phyloP scores from a whole-genome alignment of 1,140 invertebrate genomes.

The Drosophila sturtevanti region DNA sequence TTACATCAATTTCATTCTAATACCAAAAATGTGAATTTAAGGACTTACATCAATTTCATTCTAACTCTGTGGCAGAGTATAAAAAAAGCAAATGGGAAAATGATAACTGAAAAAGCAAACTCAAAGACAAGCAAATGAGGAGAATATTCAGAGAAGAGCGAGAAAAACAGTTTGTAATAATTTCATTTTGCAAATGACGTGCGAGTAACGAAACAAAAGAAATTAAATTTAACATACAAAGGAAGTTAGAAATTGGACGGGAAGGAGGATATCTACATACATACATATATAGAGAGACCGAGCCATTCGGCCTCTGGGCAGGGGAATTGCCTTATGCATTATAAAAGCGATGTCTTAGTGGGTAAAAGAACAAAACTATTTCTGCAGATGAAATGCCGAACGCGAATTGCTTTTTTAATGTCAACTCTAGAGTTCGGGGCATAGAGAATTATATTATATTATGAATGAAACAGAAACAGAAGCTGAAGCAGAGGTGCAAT shows the following conservation, averaged over 20 bases:
- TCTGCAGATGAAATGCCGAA: conserved; percentile 53
- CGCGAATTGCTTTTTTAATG: conserved; percentile 73
- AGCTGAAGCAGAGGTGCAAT: conserved; percentile 69
- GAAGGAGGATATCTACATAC: conserved; percentile 33
- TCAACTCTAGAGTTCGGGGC: conserved; percentile 49
- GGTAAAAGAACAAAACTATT: conserved; percentile 59
- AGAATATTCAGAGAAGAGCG: conserved; percentile 17
- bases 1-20: no score
- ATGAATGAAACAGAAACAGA: conserved; percentile 49
- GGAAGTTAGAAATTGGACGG: conserved; percentile 38
- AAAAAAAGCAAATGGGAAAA: conserved; percentile 2
- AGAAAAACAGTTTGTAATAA: conserved; percentile 78
- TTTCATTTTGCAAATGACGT: conserved; percentile 82
- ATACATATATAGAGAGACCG: conserved; percentile 24
- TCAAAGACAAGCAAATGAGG: conserved; percentile 54
- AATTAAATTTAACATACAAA: conserved; percentile 81
- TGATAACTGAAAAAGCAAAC: conserved; percentile 40
- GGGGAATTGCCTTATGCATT: conserved; percentile 68
- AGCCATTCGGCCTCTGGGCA: conserved; percentile 13
- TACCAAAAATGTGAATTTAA: no score
- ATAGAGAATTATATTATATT: conserved; percentile 59
- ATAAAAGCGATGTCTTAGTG: conserved; percentile 67
- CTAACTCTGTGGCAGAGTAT: background rate
- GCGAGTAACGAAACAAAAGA: conserved; percentile 82
- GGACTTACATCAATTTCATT: background rate